Base-by-base conservation (phyloP, 2,888 invertebrate species). In the Myathropa florea region DNA sequence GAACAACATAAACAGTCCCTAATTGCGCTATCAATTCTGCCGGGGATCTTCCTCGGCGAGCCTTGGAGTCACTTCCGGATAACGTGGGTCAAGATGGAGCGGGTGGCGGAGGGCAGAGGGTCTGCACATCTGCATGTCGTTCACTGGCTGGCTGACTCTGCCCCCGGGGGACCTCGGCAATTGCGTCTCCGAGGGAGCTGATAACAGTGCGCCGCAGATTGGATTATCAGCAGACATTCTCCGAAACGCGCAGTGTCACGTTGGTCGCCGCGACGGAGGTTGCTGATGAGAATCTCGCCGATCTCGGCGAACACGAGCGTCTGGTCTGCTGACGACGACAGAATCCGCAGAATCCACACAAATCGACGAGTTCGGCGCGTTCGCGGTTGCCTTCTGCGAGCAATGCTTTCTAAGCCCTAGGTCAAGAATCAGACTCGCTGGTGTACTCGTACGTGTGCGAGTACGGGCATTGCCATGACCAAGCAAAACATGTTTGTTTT, bases 21-120 rank as follows among this genome's bases (percentile, higher is more conserved):
- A 83, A 86, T 83, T 82, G 86, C 83, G 57, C 83, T 71, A 83
- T 86, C 86, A 86, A 83, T 86, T 83, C 46, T 70, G 85, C 24
- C 63, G 63, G 46, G 46, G 36, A 82, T 78, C 73, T 83, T 46
- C 78, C 57, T n/a, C 64, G 28, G 46, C 24, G 33, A 36, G 55
- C 53, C 81, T 67, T 55, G 64, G 64, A 73, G 72, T 30, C 68
- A 78, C 83, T 86, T 86, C 85, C 85, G 85, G 71, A 85, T 85
- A 68, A 57, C 85, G 82, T 82, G 73, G 82, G 67, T 73, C 85
- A 72, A 2, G 46, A 2, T 2, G n/a, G 46, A 3, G 46, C 4
- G 46, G 39, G 1, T n/a, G 14, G 2, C 7, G 18, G 46, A 18
- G 46, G 46, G 6, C 0, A 2, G 46, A 7, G 46, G 18, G 18